Conservation (phyloP, 2,888 invertebrate genomes). For the Nasonia oneida region DNA sequence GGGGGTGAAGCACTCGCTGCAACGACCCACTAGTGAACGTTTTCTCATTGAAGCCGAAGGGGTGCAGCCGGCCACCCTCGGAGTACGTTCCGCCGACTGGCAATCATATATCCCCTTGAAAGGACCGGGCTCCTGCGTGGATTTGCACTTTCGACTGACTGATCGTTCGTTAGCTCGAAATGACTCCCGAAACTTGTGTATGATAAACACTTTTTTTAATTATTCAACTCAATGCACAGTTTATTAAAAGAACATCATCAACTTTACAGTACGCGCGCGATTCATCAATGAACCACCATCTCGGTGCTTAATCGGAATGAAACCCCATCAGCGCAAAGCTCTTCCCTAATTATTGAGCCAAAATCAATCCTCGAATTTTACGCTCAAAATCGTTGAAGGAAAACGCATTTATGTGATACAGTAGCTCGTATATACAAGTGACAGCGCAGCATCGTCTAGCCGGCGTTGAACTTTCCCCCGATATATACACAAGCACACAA, state of each 20-base stretch:
- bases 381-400: neutral
- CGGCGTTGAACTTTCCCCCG: constrained; percentile 79
- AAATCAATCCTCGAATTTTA: neutral
- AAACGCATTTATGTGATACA: neutral
- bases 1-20: neutral
- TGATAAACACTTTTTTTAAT: no score
- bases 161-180: neutral
- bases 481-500: constrained; percentile 73
- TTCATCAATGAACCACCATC: no score
- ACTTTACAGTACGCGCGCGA: no score
- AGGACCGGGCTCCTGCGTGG: constrained; percentile 58
- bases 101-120: constrained; percentile 76
- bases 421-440: neutral
- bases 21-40: constrained; percentile 35
- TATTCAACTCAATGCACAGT: no score
- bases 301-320: no score
- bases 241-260: no score
- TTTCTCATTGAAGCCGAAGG: constrained; percentile 36
- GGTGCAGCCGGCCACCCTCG: constrained; percentile 64
- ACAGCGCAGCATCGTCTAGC: constrained; percentile 76
- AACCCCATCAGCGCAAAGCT: no score
- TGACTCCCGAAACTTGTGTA: no score
- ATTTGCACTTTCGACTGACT: constrained; percentile 18
- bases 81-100: constrained; percentile 64
- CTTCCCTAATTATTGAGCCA: no score